Evolutionary conservation across 2,113 vertebrate genomes (phyloP), one percentile per base, ranked within the genome.

Genomic region (Trogon surrucura): DNA sequence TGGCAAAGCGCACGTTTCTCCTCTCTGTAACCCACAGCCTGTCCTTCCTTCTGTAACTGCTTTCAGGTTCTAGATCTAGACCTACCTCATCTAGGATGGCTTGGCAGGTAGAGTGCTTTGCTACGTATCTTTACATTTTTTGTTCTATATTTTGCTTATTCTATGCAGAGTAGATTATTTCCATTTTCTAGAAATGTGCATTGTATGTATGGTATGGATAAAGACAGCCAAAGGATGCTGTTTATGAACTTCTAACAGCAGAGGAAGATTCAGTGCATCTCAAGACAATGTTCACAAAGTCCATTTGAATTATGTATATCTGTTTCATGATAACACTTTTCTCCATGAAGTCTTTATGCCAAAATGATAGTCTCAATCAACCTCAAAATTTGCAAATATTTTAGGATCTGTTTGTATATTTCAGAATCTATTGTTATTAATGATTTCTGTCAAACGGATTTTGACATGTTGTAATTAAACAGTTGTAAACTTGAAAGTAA

Each of bases 1-100:
- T 1, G 2, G 10, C 23, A 65, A 25, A 58, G 32, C 0, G 2
- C n/a, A 62, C 3, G 1, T 62, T 83, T 79, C 10, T 75, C 6
- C 60, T 85, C 22, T 38, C 61, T n/a, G 5, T 41, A 7, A 34
- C 25, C 16, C 18, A 23, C 34, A 50, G 11, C 15, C 58, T 83
- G 23, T 29, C 17, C 11, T 65, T 82, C 54, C 30, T 60, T 50
- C 9, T 75, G 9, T 11, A 80, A 30, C 21, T 36, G 30, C 11
- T 74, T 80, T 58, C 36, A 70, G 6, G 13, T 66, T 78, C 72
- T 61, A 86, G 11, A 34, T 23, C 27, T 54, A 61, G 23, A 67
- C 14, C 22, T 60, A 13, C 62, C 27, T 77, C 4, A 2, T 58
- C 19, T 66, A 21, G 34, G 5, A 61, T n/a, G 13, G 4, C 16